A percentile compares a stretch with the other conserved stretches of the same genome.
These are phyloP conservation scores for Lysiphlebus fabarum DNA, from an alignment of 1,140 invertebrate species.

Conservation along the genomic window DNA sequence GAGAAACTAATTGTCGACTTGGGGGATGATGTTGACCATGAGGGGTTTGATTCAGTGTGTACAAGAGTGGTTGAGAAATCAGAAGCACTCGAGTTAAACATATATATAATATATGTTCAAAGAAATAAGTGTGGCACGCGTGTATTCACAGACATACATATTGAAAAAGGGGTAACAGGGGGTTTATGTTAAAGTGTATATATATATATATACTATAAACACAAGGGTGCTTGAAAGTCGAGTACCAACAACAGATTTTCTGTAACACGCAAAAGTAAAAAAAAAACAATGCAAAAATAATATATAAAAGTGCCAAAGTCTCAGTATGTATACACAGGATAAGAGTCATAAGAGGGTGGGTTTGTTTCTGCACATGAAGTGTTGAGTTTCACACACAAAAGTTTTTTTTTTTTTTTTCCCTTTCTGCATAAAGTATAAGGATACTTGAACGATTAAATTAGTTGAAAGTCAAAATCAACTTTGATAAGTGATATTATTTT, in stretches of 20 bases:
- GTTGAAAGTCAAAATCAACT: no score
- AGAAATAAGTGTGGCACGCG: no score
- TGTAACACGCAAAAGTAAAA: slow-evolving; percentile 29
- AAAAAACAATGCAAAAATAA: slow-evolving; percentile 33
- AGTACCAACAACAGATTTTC: slow-evolving; percentile 50
- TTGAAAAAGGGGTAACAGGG: no score
- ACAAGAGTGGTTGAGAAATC: slow-evolving; percentile 45
- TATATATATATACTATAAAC: slow-evolving; percentile 1
- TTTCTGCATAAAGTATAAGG: no score
- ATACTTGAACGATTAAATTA: no score
- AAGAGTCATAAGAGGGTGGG: slow-evolving; percentile 15
- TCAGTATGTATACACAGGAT: slow-evolving; percentile 14
- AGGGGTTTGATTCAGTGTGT: slow-evolving; percentile 24
- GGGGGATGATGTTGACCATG: slow-evolving; percentile 28
- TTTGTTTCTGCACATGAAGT: not conserved
- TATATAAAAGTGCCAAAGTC: slow-evolving; percentile 1
- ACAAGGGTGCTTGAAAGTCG: slow-evolving; percentile 43
- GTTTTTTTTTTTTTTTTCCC: no score
- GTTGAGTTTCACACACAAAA: no score
- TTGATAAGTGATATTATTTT: no score
- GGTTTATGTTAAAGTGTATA: slow-evolving; percentile 2
- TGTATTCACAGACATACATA: no score
- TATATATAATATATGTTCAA: no score
- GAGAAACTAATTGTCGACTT: slow-evolving; percentile 45
- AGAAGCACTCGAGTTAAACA: slow-evolving; percentile 36